These are phyloP conservation scores for Chrysotoxum bicinctum DNA, from an alignment of 2,888 invertebrate species.

Conservation along the genomic window DNA sequence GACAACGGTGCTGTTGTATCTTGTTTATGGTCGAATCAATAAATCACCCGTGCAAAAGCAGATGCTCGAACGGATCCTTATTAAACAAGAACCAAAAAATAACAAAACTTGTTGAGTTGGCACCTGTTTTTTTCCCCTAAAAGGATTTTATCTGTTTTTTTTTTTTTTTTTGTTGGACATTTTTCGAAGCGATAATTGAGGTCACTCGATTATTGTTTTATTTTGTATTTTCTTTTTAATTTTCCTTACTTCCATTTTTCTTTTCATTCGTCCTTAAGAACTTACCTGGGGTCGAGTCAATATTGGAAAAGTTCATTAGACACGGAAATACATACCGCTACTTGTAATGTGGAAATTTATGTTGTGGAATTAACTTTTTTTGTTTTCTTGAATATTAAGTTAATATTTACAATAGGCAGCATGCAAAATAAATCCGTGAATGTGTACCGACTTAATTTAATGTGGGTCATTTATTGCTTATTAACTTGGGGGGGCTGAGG, in stretches of 20 bases:
- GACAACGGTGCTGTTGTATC: neutral
- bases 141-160: neutral
- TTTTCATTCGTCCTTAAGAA: neutral
- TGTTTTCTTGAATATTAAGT: neutral
- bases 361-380: neutral
- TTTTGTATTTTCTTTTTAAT: slow-evolving; percentile 10
- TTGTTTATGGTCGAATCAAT: neutral
- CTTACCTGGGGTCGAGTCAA: slow-evolving; percentile 20
- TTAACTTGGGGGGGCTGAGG: neutral
- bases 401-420: slow-evolving; percentile 32
- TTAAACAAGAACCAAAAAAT: neutral
- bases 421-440: slow-evolving; percentile 22
- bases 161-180: neutral
- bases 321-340: slow-evolving; percentile 19
- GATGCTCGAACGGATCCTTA: slow-evolving; percentile 27
- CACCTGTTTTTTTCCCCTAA: slow-evolving; percentile 33
- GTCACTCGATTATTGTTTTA: slow-evolving; percentile 32
- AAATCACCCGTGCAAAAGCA: slow-evolving; percentile 41
- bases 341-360: neutral
- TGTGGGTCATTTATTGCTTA: slow-evolving; percentile 41
- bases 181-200: slow-evolving; percentile 40
- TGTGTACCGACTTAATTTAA: slow-evolving; percentile 21
- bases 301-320: slow-evolving; percentile 58
- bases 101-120: slow-evolving; percentile 51
- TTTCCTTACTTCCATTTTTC: neutral